phyloP scores from a whole-genome alignment of 1,140 invertebrate genomes.

The Conus ventricosus region DNA sequence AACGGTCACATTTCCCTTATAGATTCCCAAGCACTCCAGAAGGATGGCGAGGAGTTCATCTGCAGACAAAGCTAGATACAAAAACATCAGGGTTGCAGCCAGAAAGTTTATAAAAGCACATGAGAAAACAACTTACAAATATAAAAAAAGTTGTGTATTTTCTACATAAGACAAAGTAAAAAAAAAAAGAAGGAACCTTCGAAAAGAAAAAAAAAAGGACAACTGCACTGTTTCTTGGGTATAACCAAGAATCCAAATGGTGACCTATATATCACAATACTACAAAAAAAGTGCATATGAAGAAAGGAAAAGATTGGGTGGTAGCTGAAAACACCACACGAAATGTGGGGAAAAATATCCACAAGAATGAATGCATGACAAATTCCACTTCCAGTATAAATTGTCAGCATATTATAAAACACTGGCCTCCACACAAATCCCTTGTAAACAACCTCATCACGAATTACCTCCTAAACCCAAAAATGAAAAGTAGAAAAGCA shows the following conservation, averaged over 20 bases:
- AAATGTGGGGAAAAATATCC: background rate
- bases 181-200: background rate
- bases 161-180: no score
- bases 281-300: background rate
- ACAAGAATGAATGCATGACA: background rate
- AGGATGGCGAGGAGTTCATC: background rate
- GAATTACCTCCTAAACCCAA: background rate
- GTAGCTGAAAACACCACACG: background rate
- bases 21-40: background rate
- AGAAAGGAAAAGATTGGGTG: background rate
- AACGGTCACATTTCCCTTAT: background rate
- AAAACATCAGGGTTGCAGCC: background rate
- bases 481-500: background rate
- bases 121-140: background rate
- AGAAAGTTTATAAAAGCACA: background rate
- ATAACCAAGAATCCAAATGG: background rate
- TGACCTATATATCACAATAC: constrained; percentile 1
- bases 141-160: background rate
- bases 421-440: background rate
- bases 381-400: background rate
- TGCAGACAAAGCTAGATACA: background rate
- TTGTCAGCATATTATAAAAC: background rate
- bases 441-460: background rate
- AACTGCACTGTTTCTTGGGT: background rate
- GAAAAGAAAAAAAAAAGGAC: background rate